These are phyloP conservation scores for Pseudomyrmex dendroicus DNA, from an alignment of 1,140 invertebrate species.

Conservation along the genomic window DNA sequence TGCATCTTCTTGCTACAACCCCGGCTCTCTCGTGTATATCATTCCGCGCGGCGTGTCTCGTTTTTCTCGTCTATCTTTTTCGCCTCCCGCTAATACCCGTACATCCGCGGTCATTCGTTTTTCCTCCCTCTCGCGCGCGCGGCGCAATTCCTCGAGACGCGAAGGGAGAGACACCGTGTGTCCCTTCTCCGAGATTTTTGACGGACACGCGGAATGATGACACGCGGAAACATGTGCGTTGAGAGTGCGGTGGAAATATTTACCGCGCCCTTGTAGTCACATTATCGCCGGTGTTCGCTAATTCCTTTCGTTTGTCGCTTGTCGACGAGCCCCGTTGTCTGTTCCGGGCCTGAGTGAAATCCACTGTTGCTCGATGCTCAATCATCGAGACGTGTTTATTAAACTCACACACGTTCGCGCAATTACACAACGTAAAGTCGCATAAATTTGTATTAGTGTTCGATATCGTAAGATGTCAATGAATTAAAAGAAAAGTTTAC, in stretches of 20 bases:
- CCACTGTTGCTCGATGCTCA: not conserved
- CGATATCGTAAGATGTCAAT: not conserved
- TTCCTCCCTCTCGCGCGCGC: conserved; percentile 25
- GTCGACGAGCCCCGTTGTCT: not conserved
- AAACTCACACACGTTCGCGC: not conserved
- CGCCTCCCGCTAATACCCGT: conserved; percentile 35
- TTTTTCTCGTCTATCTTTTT: conserved; percentile 19
- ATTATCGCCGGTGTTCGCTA: conserved; percentile 26
- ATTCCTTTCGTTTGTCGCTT: conserved; percentile 40
- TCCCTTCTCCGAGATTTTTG: conserved; percentile 25
- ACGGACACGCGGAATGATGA: not conserved
- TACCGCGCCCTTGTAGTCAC: conserved; percentile 3
- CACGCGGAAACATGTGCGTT: conserved; percentile 8
- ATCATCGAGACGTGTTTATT: not conserved
- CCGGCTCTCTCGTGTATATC: conserved; percentile 46
- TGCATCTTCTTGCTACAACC: conserved; percentile 64
- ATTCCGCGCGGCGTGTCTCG: conserved; percentile 42
- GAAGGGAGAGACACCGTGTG: not conserved
- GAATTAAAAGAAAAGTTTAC: not conserved
- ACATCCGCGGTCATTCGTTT: conserved; percentile 56
- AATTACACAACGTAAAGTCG: not conserved
- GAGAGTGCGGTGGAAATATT: conserved; percentile 12
- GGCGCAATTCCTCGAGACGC: conserved; percentile 25
- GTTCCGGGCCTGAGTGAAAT: not conserved
- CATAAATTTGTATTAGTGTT: not conserved